Percentiles rank a stretch among this genome's conserved stretches.
These are phyloP conservation scores for Lycaena phlaeas DNA, from an alignment of 2,888 invertebrate genomes.

Conservation along the genomic window DNA sequence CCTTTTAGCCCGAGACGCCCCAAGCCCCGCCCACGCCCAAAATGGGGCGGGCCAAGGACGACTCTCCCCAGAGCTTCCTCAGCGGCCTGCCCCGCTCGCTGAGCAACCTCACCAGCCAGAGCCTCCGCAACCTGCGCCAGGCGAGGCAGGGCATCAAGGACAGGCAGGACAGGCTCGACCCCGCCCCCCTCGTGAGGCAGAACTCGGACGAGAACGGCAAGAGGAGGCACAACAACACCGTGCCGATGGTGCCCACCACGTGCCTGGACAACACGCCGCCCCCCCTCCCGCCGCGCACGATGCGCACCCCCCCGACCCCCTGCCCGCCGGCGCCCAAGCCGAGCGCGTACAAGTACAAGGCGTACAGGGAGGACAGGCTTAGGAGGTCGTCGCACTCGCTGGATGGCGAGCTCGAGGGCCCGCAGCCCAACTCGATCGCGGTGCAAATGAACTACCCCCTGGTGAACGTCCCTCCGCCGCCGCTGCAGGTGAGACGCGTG, in stretches of 20 bases:
- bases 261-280: constrained; percentile 57
- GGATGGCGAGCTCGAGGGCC: constrained; percentile 54
- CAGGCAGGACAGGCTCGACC: constrained; percentile 40
- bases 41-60: constrained; percentile 22
- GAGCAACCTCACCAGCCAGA: no score
- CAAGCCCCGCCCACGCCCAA: constrained; percentile 21
- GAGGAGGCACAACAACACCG: constrained; percentile 45
- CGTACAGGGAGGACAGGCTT: constrained; percentile 32
- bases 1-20: constrained; percentile 19
- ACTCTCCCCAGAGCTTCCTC: constrained; percentile 44
- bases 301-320: constrained; percentile 34
- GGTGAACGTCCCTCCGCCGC: constrained; percentile 70
- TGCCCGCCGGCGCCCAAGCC: constrained; percentile 39
- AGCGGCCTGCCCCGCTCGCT: constrained; percentile 59
- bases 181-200: constrained; percentile 40
- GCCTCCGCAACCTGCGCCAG: no score
- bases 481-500: constrained; percentile 44
- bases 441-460: constrained; percentile 77
- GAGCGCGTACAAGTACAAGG: constrained; percentile 24
- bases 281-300: constrained; percentile 47
- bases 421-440: constrained; percentile 74
- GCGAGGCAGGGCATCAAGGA: constrained; percentile 59
- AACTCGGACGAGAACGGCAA: constrained; percentile 41
- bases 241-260: constrained; percentile 54
- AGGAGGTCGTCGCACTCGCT: constrained; percentile 52